Conservation (phyloP, 2,888 invertebrate genomes). For the Thymelicus acteon region DNA sequence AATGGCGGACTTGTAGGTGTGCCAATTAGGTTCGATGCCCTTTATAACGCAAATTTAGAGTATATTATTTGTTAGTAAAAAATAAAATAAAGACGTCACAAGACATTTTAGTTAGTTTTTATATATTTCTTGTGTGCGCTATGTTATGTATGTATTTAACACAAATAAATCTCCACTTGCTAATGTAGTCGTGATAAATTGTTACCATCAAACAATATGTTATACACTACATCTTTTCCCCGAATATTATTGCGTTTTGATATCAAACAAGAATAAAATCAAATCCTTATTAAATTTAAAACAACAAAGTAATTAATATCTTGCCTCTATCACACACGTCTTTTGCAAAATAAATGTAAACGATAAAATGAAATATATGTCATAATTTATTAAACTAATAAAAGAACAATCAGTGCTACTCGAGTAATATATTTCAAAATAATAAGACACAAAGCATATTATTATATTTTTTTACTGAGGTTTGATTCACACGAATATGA, state of each 20-base stretch:
- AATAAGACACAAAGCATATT: slow-evolving; percentile 23
- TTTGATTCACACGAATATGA: slow-evolving; percentile 11
- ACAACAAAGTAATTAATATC: slow-evolving; percentile 8
- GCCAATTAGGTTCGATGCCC: no score
- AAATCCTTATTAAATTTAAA: background rate
- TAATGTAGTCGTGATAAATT: no score
- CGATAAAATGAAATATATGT: slow-evolving; percentile 26
- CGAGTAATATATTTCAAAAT: slow-evolving; percentile 20
- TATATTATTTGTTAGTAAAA: no score
- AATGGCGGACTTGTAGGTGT: no score
- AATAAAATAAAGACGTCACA: no score
- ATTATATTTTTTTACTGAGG: slow-evolving; percentile 5
- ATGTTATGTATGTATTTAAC: no score
- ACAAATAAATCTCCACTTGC: no score
- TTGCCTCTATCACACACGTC: background rate
- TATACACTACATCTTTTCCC: background rate
- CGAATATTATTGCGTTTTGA: background rate
- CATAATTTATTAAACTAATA: slow-evolving; percentile 29
- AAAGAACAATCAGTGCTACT: slow-evolving; percentile 14
- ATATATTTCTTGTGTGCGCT: no score
- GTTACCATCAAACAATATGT: background rate
- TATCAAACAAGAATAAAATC: background rate
- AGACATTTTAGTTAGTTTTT: no score
- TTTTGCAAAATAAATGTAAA: slow-evolving; percentile 14
- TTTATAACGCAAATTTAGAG: no score